Conservation (phyloP, 2,888 invertebrate genomes). For the Microchrysa polita region DNA sequence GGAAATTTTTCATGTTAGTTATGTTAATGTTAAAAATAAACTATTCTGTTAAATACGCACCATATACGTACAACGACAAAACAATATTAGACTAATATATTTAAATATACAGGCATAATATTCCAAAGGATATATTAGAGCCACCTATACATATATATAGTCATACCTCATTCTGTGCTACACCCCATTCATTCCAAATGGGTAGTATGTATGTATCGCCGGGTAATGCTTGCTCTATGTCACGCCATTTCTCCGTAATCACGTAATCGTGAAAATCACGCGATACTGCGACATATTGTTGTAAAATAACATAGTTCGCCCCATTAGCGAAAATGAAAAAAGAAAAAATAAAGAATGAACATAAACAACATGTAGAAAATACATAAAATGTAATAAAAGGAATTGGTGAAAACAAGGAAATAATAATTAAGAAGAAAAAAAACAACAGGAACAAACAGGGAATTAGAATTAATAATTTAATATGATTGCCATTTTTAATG, state of each 20-base stretch:
- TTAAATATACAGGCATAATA: too few species aligned
- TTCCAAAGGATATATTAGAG: too few species aligned
- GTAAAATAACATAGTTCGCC: constrained; percentile 14
- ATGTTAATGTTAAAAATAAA: too few species aligned
- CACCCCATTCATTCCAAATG: constrained; percentile 84
- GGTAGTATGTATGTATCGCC: constrained; percentile 78
- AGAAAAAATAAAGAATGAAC: neutral
- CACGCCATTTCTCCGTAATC: constrained; percentile 81
- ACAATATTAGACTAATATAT: too few species aligned
- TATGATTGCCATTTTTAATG: too few species aligned
- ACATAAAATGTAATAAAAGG: constrained; percentile 21
- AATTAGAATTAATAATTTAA: neutral
- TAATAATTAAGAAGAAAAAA: neutral
- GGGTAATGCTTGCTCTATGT: constrained; percentile 69
- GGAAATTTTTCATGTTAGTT: too few species aligned
- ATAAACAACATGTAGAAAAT: constrained; percentile 49
- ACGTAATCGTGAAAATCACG: constrained; percentile 70
- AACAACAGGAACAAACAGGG: constrained; percentile 7
- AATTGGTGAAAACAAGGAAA: neutral
- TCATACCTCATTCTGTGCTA: constrained; percentile 72
- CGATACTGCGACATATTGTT: constrained; percentile 63
- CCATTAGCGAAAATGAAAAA: constrained; percentile 13
- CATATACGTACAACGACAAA: neutral
- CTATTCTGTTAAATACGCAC: neutral
- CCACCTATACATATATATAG: too few species aligned